Conservation (phyloP, 2,888 invertebrate genomes). For the Sycophila texana region DNA sequence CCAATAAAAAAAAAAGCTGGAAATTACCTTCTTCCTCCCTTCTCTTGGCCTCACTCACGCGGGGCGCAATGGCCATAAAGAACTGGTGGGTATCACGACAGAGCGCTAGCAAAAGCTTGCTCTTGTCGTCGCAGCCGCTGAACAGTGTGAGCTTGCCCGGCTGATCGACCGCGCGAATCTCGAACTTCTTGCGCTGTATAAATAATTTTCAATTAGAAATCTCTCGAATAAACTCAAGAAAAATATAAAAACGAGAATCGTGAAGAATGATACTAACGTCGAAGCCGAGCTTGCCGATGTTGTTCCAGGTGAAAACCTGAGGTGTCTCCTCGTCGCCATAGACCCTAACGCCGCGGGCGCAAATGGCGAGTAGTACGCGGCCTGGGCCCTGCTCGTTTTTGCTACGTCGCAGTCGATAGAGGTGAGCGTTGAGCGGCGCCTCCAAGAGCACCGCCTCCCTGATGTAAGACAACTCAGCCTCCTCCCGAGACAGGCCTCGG, state of each 20-base stretch:
- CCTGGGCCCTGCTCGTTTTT: slow-evolving; percentile 87
- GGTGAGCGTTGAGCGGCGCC: slow-evolving; percentile 93
- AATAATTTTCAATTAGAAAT: slow-evolving; percentile 14
- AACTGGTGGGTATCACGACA: slow-evolving; percentile 97
- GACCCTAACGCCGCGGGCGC: slow-evolving; percentile 93
- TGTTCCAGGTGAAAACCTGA: slow-evolving; percentile 91
- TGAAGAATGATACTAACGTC: slow-evolving; percentile 79
- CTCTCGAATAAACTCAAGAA: no score
- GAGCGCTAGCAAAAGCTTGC: slow-evolving; percentile 90
- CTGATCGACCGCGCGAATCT: slow-evolving; percentile 91
- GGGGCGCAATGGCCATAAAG: slow-evolving; percentile 93
- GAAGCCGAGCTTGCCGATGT: slow-evolving; percentile 95
- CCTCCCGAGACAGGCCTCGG: slow-evolving; percentile 84
- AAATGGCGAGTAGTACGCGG: slow-evolving; percentile 92
- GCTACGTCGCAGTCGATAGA: slow-evolving; percentile 87
- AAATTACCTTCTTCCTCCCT: slow-evolving; percentile 86
- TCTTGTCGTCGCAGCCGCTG: slow-evolving; percentile 94
- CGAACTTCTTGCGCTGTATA: slow-evolving; percentile 92
- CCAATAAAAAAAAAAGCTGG: neutral
- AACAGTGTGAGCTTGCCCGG: slow-evolving; percentile 90
- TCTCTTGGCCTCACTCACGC: slow-evolving; percentile 87
- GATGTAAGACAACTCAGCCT: slow-evolving; percentile 92
- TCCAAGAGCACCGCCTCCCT: slow-evolving; percentile 89
- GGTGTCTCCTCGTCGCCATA: slow-evolving; percentile 82
- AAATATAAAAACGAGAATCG: neutral